A percentile compares a stretch with the other conserved stretches of the same genome.
These are phyloP conservation scores for Sebastes fasciatus DNA, from an alignment of 2,113 vertebrate species.

Conservation along the genomic window DNA sequence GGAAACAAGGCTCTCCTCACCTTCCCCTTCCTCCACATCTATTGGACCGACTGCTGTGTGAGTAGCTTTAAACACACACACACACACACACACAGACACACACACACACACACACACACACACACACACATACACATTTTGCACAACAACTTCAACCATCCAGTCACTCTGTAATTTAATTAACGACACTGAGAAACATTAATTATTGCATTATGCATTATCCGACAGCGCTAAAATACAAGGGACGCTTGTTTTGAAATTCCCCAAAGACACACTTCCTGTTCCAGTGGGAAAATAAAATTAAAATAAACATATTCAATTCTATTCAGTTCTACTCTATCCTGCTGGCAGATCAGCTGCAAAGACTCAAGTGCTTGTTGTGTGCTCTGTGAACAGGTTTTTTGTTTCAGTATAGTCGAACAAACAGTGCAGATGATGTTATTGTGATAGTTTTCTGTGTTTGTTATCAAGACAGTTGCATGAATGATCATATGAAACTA, in stretches of 20 bases:
- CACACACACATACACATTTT: background rate
- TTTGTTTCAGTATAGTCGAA: background rate
- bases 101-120: conserved; percentile 9
- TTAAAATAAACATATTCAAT: background rate
- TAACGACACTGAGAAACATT: background rate
- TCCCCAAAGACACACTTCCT: background rate
- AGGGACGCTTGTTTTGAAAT: background rate
- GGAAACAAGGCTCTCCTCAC: conserved; percentile 97
- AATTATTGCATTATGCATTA: background rate
- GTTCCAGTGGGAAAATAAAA: conserved; percentile 3
- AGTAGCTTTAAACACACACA: conserved; percentile 76
- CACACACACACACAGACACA: conserved; percentile 4
- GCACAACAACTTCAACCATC: background rate
- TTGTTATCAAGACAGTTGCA: background rate
- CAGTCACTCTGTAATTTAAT: background rate
- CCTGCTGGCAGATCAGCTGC: background rate
- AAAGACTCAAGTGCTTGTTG: background rate
- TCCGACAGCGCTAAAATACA: background rate
- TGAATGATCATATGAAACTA: too few relatives aligned
- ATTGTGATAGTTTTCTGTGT: background rate
- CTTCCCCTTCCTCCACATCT: conserved; percentile 98
- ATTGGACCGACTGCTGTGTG: conserved; percentile 99
- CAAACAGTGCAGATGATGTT: background rate
- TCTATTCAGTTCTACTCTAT: background rate
- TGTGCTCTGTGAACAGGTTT: background rate